phyloP scores from a whole-genome alignment of 2,888 invertebrate species.

The Coleophora deauratella region DNA sequence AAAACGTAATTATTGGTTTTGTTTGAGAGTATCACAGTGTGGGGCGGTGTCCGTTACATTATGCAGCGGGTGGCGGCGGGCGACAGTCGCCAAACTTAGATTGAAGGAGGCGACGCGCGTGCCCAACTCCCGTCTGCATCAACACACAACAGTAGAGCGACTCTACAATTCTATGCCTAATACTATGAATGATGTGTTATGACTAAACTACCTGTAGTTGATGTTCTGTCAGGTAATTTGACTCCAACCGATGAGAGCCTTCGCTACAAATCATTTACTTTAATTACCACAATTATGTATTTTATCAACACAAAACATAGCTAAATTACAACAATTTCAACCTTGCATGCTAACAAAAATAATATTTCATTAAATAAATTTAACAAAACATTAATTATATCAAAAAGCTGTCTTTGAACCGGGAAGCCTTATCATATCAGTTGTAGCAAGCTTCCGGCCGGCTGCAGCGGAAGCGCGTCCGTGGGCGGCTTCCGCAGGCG shows the following conservation, averaged over 20 bases:
- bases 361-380: too few species aligned
- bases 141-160: slow-evolving; percentile 52
- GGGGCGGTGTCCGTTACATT: slow-evolving; percentile 57
- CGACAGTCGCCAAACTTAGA: slow-evolving; percentile 63
- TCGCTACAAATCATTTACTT: neutral
- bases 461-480: slow-evolving; percentile 37
- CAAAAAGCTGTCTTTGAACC: slow-evolving; percentile 9
- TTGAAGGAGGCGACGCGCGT: slow-evolving; percentile 66
- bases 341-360: too few species aligned
- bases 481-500: slow-evolving; percentile 58
- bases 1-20: slow-evolving; percentile 54
- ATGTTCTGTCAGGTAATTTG: too few species aligned
- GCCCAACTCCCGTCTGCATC: slow-evolving; percentile 62
- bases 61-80: slow-evolving; percentile 54
- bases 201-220: neutral
- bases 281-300: too few species aligned
- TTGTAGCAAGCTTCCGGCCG: slow-evolving; percentile 28
- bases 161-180: slow-evolving; percentile 26
- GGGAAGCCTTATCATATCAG: slow-evolving; percentile 60
- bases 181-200: too few species aligned
- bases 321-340: too few species aligned
- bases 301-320: too few species aligned
- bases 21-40: slow-evolving; percentile 46
- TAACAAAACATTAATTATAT: neutral
- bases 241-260: neutral